Conservation (phyloP, 2,113 vertebrate species). For the Onychorhynchus coronatus region DNA sequence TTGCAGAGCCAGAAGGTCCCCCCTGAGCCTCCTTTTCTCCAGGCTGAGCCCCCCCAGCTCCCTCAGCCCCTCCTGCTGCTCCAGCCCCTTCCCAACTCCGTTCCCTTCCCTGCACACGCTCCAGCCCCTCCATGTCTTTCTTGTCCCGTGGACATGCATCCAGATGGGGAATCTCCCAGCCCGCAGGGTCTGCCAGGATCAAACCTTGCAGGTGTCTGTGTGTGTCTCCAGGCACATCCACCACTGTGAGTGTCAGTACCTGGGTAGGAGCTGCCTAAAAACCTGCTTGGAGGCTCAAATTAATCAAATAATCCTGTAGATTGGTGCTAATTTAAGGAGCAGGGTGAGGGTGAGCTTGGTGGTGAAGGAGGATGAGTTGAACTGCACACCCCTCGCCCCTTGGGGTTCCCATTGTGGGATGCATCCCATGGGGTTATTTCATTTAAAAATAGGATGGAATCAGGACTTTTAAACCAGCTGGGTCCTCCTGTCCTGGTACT, state of each 20-base stretch:
- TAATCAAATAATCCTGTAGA: not conserved
- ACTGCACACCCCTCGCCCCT: not conserved
- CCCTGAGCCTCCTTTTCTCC: too few species aligned
- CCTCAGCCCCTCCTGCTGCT: too few species aligned
- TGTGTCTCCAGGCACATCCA: not conserved
- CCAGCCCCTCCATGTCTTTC: not conserved
- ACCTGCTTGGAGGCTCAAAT: not conserved
- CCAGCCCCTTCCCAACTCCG: too few species aligned
- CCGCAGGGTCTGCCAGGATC: not conserved
- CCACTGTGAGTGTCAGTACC: not conserved
- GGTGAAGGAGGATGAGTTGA: not conserved
- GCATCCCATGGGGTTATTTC: rapidly evolving
- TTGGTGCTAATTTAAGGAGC: not conserved
- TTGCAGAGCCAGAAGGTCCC: too few species aligned
- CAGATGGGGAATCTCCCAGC: not conserved
- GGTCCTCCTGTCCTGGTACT: rapidly evolving
- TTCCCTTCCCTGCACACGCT: too few species aligned
- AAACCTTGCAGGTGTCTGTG: not conserved
- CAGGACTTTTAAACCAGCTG: not conserved
- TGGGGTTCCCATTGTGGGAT: not conserved
- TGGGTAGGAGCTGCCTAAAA: not conserved
- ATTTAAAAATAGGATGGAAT: not conserved
- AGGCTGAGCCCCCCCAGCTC: too few species aligned
- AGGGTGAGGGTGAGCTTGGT: not conserved
- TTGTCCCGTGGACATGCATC: not conserved